These are phyloP conservation scores for Helleia helle DNA, from an alignment of 2,888 invertebrate genomes.

Conservation along the genomic window DNA sequence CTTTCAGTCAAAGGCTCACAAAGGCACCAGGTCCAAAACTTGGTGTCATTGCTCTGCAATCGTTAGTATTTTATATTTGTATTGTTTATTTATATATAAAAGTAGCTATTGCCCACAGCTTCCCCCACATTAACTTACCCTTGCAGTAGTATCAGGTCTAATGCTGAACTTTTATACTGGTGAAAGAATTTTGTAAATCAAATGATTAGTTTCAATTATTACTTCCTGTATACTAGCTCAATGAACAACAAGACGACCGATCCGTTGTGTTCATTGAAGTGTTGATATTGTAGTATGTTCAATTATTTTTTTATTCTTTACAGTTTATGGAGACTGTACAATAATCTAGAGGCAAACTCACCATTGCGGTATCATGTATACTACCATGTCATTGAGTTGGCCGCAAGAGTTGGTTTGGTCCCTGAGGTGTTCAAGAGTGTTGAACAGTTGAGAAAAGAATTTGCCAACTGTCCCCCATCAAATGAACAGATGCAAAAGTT, in stretches of 20 bases:
- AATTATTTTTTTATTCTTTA: slow-evolving; percentile 37
- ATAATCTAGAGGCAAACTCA: slow-evolving; percentile 89
- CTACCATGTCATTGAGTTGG: slow-evolving; percentile 91
- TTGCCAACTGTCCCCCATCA: slow-evolving; percentile 84
- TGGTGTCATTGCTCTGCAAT: slow-evolving; percentile 86
- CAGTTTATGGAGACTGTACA: slow-evolving; percentile 92
- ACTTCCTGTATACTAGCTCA: no score
- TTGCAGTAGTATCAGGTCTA: no score
- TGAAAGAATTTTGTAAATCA: no score
- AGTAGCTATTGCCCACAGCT: no score
- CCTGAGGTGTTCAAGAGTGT: slow-evolving; percentile 89
- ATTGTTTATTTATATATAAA: no score
- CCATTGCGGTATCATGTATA: slow-evolving; percentile 94
- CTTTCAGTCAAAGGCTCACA: slow-evolving; percentile 93
- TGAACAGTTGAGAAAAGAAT: slow-evolving; percentile 86
- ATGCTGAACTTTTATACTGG: no score
- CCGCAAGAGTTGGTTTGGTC: slow-evolving; percentile 90
- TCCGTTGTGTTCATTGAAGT: no score
- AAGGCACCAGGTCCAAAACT: slow-evolving; percentile 89
- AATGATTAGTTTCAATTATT: no score
- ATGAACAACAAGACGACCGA: no score
- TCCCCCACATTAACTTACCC: no score
- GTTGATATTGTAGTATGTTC: no score
- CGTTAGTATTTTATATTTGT: no score
- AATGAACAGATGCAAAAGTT: slow-evolving; percentile 94